phyloP scores from a whole-genome alignment of 2,888 invertebrate genomes.

The Andrena minutula region DNA sequence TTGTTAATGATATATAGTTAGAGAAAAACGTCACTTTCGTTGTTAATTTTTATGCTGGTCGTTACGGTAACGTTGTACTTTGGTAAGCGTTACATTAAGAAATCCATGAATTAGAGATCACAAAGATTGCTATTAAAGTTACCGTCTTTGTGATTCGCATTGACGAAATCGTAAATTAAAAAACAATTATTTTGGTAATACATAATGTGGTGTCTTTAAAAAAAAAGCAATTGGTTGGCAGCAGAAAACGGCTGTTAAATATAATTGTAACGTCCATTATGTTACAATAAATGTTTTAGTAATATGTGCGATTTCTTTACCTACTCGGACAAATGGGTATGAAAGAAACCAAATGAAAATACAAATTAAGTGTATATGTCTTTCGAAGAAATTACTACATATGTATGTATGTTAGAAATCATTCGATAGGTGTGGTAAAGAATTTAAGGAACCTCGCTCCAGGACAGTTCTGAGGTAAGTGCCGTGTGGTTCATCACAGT shows the following conservation, averaged over 20 bases:
- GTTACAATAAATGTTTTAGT: neutral
- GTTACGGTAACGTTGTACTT: neutral
- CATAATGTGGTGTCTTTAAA: conserved; percentile 14
- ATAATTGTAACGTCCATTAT: conserved; percentile 14
- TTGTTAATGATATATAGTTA: conserved; percentile 5
- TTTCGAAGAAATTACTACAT: neutral
- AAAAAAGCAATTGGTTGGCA: neutral
- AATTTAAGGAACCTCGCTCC: too few relatives aligned
- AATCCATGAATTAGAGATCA: neutral
- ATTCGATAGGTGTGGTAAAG: too few relatives aligned
- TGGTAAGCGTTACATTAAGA: conserved; percentile 1
- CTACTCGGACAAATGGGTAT: neutral
- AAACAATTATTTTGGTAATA: neutral
- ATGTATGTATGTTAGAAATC: neutral
- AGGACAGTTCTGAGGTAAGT: too few relatives aligned
- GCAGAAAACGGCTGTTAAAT: neutral
- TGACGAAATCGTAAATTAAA: conserved; percentile 1
- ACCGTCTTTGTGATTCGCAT: conserved; percentile 10
- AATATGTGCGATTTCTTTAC: conserved; percentile 9
- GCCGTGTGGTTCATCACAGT: too few relatives aligned
- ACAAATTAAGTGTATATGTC: neutral
- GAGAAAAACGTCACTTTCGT: conserved; percentile 6
- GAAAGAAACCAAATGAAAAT: neutral
- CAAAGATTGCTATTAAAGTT: conserved; percentile 5
- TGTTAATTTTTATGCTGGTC: conserved; percentile 7